A percentile compares a stretch with the other conserved stretches of the same genome.
These are phyloP conservation scores for Luperina nickerlii DNA, from an alignment of 2,888 invertebrate species.

Conservation along the genomic window DNA sequence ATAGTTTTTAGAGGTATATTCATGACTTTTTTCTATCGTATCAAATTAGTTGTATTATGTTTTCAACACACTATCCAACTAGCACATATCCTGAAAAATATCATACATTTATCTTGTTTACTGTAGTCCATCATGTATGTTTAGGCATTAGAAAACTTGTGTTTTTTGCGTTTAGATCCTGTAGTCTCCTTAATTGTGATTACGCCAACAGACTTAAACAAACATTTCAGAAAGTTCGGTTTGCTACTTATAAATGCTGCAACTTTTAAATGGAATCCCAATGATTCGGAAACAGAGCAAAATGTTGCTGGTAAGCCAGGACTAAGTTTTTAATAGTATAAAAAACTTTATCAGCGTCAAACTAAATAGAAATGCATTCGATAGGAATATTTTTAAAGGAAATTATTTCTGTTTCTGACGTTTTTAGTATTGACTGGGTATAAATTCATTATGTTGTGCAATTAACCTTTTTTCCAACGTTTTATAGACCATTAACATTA, in stretches of 20 bases:
- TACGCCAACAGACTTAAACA: background rate
- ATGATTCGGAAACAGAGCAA: constrained; percentile 43
- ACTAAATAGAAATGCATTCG: constrained; percentile 5
- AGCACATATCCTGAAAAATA: too few relatives aligned
- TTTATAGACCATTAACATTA: background rate
- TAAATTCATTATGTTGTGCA: background rate
- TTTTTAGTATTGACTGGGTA: background rate
- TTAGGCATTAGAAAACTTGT: too few relatives aligned
- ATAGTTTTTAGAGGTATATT: too few relatives aligned
- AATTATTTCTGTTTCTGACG: background rate
- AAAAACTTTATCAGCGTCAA: constrained; percentile 32
- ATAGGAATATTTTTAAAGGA: background rate
- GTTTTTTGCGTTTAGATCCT: too few relatives aligned
- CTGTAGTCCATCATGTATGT: too few relatives aligned
- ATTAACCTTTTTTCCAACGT: background rate
- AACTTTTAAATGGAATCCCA: constrained; percentile 51
- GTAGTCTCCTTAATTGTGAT: background rate
- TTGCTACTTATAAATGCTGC: constrained; percentile 18
- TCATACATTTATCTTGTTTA: too few relatives aligned
- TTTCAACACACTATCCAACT: too few relatives aligned
- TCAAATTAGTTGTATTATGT: too few relatives aligned
- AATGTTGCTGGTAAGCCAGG: constrained; percentile 22
- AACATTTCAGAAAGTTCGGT: constrained; percentile 1
- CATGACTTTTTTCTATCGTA: too few relatives aligned
- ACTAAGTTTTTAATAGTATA: constrained; percentile 32